Evolutionary conservation across 1,140 invertebrate species (phyloP), one percentile per base, ranked within the genome.

Genomic region (Pectinophora gossypiella): DNA sequence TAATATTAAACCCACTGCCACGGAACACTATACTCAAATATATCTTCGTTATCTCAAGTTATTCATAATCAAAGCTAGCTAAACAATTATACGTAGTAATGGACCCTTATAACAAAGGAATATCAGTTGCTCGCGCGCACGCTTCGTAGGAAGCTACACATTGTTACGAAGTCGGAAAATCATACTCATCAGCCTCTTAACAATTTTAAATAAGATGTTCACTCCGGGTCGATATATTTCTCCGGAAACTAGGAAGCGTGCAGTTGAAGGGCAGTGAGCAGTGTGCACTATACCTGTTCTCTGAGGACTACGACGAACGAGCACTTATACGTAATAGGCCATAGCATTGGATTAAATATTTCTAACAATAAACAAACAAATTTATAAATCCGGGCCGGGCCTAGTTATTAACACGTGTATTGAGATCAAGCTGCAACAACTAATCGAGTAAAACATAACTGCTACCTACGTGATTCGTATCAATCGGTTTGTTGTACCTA

Each of bases 1-100:
- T 76, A 68, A 71, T 62, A 69, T 13, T 20, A 71, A 68, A 74
- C 73, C 70, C 77, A 82, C 78, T 79, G 76, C 73, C 72, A 51
- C 61, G 49, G 45, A 52, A 40, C 36, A 40, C 27, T 1, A 32
- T 32, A 32, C 9, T 23, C 56, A 58, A 61, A 44, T 38, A 74
- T 72, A 56, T 19, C 42, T 13, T 20, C 10, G 38, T 40, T 12
- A 44, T 44, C 10, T 44, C 42, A 55, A 50, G 46, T 50, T 42
- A 67, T 56, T 69, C 57, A 49, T 59, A 65, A 64, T 65, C 7
- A 65, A 59, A 67, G 67, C 64, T 65, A 68, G 59, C 65, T 61
- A 63, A 48, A 45, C 48, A 44, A 60, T 47, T 56, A 19, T 44
- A 38, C n/a, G n/a, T n/a, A 32, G 1, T 32, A 32, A 32, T 3